These are phyloP conservation scores for Lasioglossum morio DNA, from an alignment of 2,888 invertebrate genomes.

Conservation along the genomic window DNA sequence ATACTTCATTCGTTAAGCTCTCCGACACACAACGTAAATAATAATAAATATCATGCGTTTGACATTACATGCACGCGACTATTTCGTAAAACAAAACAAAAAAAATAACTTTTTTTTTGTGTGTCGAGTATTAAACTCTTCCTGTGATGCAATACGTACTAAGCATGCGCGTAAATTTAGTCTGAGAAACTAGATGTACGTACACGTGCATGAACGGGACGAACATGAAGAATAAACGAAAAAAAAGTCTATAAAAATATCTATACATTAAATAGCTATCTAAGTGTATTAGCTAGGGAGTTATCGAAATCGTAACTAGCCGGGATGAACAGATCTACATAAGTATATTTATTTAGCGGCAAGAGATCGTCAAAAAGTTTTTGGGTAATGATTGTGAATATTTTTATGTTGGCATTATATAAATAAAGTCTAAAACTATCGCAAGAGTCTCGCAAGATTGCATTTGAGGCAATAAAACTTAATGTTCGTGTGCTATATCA, in stretches of 20 bases:
- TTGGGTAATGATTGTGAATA: constrained; percentile 54
- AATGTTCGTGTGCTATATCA: constrained; percentile 48
- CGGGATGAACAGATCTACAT: constrained; percentile 54
- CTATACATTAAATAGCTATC: constrained; percentile 61
- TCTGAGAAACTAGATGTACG: constrained; percentile 40
- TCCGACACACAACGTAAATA: constrained; percentile 60
- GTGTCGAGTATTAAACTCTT: constrained; percentile 52
- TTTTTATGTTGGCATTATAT: constrained; percentile 60
- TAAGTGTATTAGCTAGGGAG: constrained; percentile 72
- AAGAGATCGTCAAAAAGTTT: constrained; percentile 42
- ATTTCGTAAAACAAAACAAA: constrained; percentile 23
- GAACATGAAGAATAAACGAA: constrained; percentile 32
- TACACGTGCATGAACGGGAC: constrained; percentile 55
- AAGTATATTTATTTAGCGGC: constrained; percentile 68
- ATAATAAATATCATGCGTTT: constrained; percentile 34
- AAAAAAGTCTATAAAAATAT: constrained; percentile 52
- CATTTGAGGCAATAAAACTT: constrained; percentile 61
- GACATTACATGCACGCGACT: constrained; percentile 53
- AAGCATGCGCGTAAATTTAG: constrained; percentile 45
- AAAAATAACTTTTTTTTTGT: constrained; percentile 29
- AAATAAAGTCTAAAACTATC: constrained; percentile 61
- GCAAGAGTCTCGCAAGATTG: constrained; percentile 47
- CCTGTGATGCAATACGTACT: constrained; percentile 56
- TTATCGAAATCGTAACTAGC: constrained; percentile 67
- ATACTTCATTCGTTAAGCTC: constrained; percentile 47